Evolutionary conservation across 2,797 vertebrate species (phyloP).

Genomic region (Gadopsis marmoratus): DNA sequence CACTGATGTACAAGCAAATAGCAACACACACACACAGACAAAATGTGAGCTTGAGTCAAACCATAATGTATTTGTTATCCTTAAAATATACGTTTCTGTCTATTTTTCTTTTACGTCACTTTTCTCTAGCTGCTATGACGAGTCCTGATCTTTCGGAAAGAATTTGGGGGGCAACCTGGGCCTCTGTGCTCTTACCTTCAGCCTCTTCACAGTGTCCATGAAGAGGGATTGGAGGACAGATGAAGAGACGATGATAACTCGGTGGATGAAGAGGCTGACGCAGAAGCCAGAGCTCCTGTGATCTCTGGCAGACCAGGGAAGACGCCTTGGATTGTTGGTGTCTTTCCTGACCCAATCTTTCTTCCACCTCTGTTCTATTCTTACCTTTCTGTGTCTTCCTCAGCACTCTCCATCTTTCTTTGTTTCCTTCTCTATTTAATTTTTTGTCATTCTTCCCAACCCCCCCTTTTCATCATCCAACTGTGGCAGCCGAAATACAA

Average conservation of each 20-base stretch:
- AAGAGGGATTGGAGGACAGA: background rate
- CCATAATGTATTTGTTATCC: background rate
- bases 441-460: slow-evolving; percentile 11
- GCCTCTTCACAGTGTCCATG: background rate
- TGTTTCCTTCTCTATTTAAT: slow-evolving; percentile 16
- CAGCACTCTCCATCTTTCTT: background rate
- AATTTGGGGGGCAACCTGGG: background rate
- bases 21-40: background rate
- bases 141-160: slow-evolving; percentile 2
- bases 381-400: slow-evolving; percentile 1
- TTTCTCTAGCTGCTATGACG: background rate
- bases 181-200: slow-evolving; percentile 30
- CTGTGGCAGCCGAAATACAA: slow-evolving; percentile 69
- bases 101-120: background rate
- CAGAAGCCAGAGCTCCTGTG: slow-evolving; percentile 31
- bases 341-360: slow-evolving; percentile 33
- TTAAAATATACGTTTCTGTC: background rate
- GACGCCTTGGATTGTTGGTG: slow-evolving; percentile 47
- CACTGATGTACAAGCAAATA: background rate
- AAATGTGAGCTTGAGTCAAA: background rate
- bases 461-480: slow-evolving; percentile 39
- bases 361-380: slow-evolving; percentile 7
- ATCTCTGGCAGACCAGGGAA: slow-evolving; percentile 30
- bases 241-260: slow-evolving; percentile 1
- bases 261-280: slow-evolving; percentile 23